These are phyloP conservation scores for Stegana nigrithorax DNA, from an alignment of 2,888 invertebrate species.

Conservation along the genomic window DNA sequence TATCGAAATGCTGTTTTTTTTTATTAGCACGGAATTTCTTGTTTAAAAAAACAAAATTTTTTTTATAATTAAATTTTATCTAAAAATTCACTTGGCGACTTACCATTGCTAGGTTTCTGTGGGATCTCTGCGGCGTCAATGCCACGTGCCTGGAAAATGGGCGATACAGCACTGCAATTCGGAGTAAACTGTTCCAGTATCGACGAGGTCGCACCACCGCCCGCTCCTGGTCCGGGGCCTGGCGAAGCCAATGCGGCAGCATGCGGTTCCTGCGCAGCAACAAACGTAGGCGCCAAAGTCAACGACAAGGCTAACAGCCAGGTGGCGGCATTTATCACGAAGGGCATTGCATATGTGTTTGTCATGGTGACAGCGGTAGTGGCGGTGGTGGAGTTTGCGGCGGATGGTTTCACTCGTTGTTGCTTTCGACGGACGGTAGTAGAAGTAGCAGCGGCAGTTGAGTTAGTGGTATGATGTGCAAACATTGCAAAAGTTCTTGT, in stretches of 20 bases:
- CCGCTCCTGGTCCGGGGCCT: constrained; percentile 14
- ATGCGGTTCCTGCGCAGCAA: constrained; percentile 23
- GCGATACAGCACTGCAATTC: constrained; percentile 70
- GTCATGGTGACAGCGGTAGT: not conserved
- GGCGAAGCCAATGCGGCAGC: constrained; percentile 39
- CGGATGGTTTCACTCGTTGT: too few relatives aligned
- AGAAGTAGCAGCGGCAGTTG: not conserved
- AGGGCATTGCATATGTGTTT: not conserved
- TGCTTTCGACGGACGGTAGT: too few relatives aligned
- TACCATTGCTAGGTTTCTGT: constrained; percentile 70
- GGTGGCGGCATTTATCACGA: not conserved
- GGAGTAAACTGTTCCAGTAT: constrained; percentile 66
- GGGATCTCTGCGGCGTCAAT: constrained; percentile 70
- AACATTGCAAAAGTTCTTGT: constrained; percentile 24
- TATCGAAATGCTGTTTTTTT: not conserved
- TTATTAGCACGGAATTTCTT: not conserved
- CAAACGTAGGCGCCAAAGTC: not conserved
- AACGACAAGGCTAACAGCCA: not conserved
- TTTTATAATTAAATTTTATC: too few relatives aligned
- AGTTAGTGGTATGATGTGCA: not conserved
- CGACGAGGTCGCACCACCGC: constrained; percentile 44
- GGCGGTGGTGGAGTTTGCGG: not conserved
- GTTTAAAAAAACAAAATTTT: not conserved
- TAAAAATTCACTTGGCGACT: too few relatives aligned
- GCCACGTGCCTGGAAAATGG: constrained; percentile 70